Evolutionary conservation across 2,888 invertebrate species (phyloP).

Genomic region (Allacma fusca): DNA sequence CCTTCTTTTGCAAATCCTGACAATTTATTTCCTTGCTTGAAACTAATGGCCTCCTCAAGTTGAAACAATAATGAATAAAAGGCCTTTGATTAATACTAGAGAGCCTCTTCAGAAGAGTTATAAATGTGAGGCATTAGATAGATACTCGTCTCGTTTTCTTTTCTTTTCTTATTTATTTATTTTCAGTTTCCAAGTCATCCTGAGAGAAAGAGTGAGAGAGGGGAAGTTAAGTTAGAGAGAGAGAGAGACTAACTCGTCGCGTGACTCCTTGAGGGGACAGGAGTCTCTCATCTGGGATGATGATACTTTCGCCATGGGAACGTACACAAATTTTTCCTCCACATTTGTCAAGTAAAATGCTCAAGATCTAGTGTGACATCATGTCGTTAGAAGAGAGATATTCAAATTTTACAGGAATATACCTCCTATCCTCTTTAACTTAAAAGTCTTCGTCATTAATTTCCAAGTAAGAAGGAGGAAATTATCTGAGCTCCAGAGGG

Average conservation of each 20-base stretch:
- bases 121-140: constrained; percentile 8
- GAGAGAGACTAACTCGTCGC: constrained; percentile 18
- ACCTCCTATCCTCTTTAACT: too few species aligned
- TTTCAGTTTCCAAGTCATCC: background rate
- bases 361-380: too few species aligned
- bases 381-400: too few species aligned
- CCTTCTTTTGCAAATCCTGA: too few species aligned
- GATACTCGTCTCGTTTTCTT: constrained; percentile 9
- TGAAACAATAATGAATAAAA: background rate
- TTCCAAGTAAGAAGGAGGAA: too few species aligned
- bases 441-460: too few species aligned
- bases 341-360: constrained; percentile 27
- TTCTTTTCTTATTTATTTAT: background rate
- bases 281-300: background rate
- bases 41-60: too few species aligned
- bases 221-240: background rate
- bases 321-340: constrained; percentile 4
- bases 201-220: background rate
- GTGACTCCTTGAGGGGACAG: constrained; percentile 32
- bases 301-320: constrained; percentile 43
- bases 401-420: too few species aligned
- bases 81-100: constrained; percentile 10
- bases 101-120: constrained; percentile 2
- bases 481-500: too few species aligned
- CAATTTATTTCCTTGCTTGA: constrained; percentile 16